Evolutionary conservation across 1,140 invertebrate species (phyloP), one percentile per base, ranked within the genome.

Genomic region (Chrysomallon squamiferum): DNA sequence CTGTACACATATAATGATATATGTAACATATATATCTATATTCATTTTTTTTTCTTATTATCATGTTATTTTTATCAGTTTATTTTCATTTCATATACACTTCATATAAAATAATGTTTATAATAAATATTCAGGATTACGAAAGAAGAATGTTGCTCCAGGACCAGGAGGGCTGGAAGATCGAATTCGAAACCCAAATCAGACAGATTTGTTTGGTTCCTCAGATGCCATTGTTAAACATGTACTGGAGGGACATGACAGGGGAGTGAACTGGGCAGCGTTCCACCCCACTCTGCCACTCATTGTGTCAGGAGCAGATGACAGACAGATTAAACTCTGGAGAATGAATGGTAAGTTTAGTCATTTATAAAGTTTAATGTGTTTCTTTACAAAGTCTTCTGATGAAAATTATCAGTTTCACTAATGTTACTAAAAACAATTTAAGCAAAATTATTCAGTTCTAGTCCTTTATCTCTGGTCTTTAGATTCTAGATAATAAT

Each of bases 191-290:
- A 94, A 93, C 86, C 92, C 94, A 0, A 92, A 93, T 25, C 87
- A 88, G 70, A 97, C 97, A 0, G 97, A 99, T 88, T 86, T 99
- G 20, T 99, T 99, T 88, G 97, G 96, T 32, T 91, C 95, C 86
- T 93, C 96, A 11, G 97, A 99, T 88, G 96, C 95, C 27, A 92
- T 98, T 25, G 97, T 99, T 0, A 98, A 98, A 76, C 96, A 99
- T 87, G 96, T 99, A 18, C 84, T 99, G 0, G 97, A 99, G 86
- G 97, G 96, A 18, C 86, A 87, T 68, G 86, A 87, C 69, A 72
- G 85, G 61, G 96, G 97, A 20, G 97, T 99, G 0, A 99, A 99
- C 86, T 99, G 97, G 97, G 96, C 95, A 0, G 89, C 91, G 56
- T 99, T 99, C 86, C 97, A 99, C 87, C 95, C 95, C 2, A 93